Evolutionary conservation across 1,140 invertebrate species (phyloP), one percentile per base, ranked within the genome.

Genomic region (Hypothenemus hampei): DNA sequence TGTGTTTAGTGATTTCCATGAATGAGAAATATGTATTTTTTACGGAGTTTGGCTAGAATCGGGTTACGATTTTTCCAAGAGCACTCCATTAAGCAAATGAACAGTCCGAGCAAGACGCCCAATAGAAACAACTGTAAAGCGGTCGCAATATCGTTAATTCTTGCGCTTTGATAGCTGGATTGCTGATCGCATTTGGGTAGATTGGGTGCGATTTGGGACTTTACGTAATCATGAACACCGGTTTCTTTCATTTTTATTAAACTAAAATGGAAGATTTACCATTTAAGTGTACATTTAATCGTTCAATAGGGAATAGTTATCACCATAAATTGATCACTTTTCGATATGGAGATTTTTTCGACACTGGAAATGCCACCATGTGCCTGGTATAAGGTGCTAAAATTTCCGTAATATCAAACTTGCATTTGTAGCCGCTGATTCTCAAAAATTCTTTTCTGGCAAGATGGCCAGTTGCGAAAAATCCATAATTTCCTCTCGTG

Each of bases 261-360:
- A 26, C 62, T 62, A 24, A 24, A 61, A 61, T 16, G 41, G 21
- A 8, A 47, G 7, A 31, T n/a, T n/a, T n/a, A n/a, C n/a, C n/a
- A 24, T 44, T 51, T 16, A 45, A 19, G 3, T 18, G 1, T 11
- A 40, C 33, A n/a, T 23, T 31, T n/a, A 13, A 49, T 47, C 1
- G 13, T 15, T 22, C 13, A 21, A 29, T 23, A 13, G 19, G 15
- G 15, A n/a, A 16, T 18, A 3, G 8, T 35, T 16, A n/a, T 36
- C 29, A 64, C 55, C 60, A 59, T 33, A 60, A 36, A 53, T 64
- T 60, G 15, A 64, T 58, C 8, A 58, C 23, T 29, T 57, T 65
- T 43, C 57, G 51, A 29, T 65, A 65, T 5, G 58, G 45, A 4
- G 60, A 65, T 5, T 18, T 40, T 29, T 33, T 57, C 7, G 54